phyloP scores from a whole-genome alignment of 2,113 vertebrate species.

The Psittacus erithacus region DNA sequence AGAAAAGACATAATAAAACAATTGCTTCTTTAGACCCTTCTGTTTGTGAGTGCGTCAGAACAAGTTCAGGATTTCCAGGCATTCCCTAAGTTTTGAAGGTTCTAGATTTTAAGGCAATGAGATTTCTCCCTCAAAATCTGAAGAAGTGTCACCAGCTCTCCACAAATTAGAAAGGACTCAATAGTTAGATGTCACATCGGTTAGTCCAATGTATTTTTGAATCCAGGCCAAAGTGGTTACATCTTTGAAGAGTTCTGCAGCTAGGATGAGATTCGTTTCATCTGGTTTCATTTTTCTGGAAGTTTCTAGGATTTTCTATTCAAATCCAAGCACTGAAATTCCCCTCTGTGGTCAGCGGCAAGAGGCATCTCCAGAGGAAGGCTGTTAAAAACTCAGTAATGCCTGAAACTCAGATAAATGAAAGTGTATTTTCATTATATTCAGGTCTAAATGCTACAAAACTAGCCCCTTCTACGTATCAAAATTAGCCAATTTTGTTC shows the following conservation, averaged over 20 bases:
- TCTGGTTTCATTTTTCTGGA: background rate
- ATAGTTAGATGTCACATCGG: accelerated
- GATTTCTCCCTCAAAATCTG: background rate
- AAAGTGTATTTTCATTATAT: background rate
- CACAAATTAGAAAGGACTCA: background rate
- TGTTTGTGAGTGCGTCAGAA: background rate
- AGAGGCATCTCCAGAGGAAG: background rate
- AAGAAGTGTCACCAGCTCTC: background rate
- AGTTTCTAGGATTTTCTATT: background rate
- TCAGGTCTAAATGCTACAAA: background rate
- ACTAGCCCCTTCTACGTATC: background rate
- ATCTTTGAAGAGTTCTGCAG: background rate
- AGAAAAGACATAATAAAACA: background rate
- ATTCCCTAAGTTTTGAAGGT: background rate
- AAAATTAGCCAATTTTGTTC: background rate
- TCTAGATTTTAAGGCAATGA: background rate
- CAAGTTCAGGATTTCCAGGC: background rate
- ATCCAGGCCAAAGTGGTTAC: background rate
- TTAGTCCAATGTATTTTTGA: background rate
- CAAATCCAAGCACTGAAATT: background rate
- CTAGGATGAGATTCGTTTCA: background rate
- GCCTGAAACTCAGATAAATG: background rate
- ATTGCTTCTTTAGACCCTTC: background rate
- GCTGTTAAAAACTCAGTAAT: background rate
- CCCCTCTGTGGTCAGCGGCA: background rate